Evolutionary conservation across 2,113 vertebrate genomes (phyloP), one percentile per base, ranked within the genome.

Genomic region (Fulmarus glacialis): DNA sequence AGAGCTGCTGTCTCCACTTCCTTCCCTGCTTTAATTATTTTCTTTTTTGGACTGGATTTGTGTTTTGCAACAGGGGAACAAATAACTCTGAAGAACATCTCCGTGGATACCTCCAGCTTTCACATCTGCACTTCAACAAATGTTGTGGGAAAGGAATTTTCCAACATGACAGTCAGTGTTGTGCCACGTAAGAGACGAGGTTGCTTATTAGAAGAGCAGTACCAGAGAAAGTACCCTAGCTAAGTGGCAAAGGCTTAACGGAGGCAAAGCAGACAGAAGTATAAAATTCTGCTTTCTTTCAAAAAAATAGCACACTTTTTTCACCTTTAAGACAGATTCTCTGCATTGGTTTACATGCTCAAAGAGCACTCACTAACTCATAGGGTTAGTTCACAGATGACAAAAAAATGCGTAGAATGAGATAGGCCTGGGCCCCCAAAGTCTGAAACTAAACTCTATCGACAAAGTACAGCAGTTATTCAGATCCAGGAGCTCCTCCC

Each of bases 131-230:
- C 94, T 20, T 98, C 99, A 36, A 88, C 59, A 55, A 99, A 99
- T n/a, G 29, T 13, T 9, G 93, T 99, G 50, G 98, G 97, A 36
- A 83, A 56, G 0, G 90, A 91, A 2, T 98, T 32, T 55, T 99
- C 98, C 97, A 99, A 99, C 97, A 97, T 99, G 79, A 99, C 99
- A 3, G 94, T 99, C 90, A 92, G 97, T 5, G 97, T 99, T 74
- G 52, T 98, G 87, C 97, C 97, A 23, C 92, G 99, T 99, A 97
- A 99, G 99, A 96, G 50, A 68, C 0, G 15, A 21, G 12, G 38
- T 23, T 67, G 70, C 58, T 55, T 27, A 3, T 9, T 36, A 26
- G 7, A 42, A 32, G 9, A 42, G 55, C 8, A 52, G 48, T 15
- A 38, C 15, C 36, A 66, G 45, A 30, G 16, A 13, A 17, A 7